A percentile compares a stretch with the other conserved stretches of the same genome.
phyloP scores from a whole-genome alignment of 2,888 invertebrate species.

The Cosmia trapezina region DNA sequence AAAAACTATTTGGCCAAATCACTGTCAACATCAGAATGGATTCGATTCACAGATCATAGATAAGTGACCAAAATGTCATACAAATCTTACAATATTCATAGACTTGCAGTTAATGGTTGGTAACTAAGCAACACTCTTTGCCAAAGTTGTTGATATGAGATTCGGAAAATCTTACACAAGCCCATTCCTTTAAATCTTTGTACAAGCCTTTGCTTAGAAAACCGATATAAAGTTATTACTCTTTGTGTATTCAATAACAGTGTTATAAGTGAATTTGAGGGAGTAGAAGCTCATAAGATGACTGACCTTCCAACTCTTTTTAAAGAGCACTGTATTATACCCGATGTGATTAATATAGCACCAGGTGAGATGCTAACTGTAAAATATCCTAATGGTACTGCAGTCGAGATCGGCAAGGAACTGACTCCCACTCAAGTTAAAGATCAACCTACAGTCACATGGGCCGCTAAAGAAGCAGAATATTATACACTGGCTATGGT shows the following conservation, averaged over 20 bases:
- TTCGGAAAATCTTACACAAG: conserved; percentile 19
- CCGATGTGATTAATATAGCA: conserved; percentile 92
- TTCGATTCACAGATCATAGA: no score
- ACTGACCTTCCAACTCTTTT: conserved; percentile 77
- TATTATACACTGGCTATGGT: conserved; percentile 92
- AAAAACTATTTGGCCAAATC: no score
- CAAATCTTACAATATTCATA: no score
- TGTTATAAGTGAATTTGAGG: conserved; percentile 10
- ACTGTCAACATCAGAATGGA: no score
- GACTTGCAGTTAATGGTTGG: conserved; percentile 15
- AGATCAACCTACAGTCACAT: conserved; percentile 92
- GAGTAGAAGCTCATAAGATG: conserved; percentile 66
- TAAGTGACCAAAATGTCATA: no score
- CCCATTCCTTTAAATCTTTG: no score
- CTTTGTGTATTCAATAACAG: not conserved
- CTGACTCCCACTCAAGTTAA: conserved; percentile 93
- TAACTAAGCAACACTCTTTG: conserved; percentile 58
- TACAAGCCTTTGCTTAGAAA: not conserved
- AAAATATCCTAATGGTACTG: conserved; percentile 86
- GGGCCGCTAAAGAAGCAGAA: conserved; percentile 89
- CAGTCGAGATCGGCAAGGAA: conserved; percentile 91
- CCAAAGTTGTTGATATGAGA: conserved; percentile 56
- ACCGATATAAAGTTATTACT: not conserved
- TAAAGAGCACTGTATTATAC: conserved; percentile 91
- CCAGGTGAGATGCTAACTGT: conserved; percentile 89